A percentile compares a stretch with the other conserved stretches of the same genome.
Evolutionary conservation across 2,888 invertebrate genomes (phyloP).

Genomic region (Leucozona laternaria): DNA sequence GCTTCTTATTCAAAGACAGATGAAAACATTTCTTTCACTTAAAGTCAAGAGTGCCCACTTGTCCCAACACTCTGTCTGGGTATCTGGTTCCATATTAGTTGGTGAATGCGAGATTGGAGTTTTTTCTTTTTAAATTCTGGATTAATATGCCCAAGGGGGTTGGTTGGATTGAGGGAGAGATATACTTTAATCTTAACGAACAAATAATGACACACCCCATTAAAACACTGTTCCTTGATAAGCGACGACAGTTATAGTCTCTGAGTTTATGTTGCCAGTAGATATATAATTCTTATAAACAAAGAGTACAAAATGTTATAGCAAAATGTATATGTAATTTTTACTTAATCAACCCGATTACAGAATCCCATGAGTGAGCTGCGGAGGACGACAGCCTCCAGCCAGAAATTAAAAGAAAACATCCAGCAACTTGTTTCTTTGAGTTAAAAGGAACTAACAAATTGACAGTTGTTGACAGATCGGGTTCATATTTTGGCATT

Average conservation of each 20-base stretch:
- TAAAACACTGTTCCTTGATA: constrained; percentile 57
- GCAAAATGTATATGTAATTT: too few relatives aligned
- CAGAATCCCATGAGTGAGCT: too few relatives aligned
- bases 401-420: too few relatives aligned
- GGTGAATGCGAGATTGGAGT: constrained; percentile 45
- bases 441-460: too few relatives aligned
- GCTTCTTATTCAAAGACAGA: constrained; percentile 12
- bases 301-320: too few relatives aligned
- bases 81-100: constrained; percentile 38
- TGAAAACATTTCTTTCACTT: constrained; percentile 52
- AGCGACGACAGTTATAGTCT: constrained; percentile 21
- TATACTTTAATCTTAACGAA: constrained; percentile 69
- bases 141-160: constrained; percentile 31
- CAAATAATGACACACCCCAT: constrained; percentile 75
- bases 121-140: constrained; percentile 24
- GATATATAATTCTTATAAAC: neutral
- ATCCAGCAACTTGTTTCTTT: too few relatives aligned
- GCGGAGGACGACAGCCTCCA: too few relatives aligned
- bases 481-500: too few relatives aligned
- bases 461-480: too few relatives aligned
- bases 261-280: neutral
- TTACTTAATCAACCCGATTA: too few relatives aligned
- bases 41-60: constrained; percentile 33
- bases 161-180: neutral
- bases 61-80: constrained; percentile 36